phyloP scores from a whole-genome alignment of 2,797 vertebrate species.

The Sebastes melanostomus region DNA sequence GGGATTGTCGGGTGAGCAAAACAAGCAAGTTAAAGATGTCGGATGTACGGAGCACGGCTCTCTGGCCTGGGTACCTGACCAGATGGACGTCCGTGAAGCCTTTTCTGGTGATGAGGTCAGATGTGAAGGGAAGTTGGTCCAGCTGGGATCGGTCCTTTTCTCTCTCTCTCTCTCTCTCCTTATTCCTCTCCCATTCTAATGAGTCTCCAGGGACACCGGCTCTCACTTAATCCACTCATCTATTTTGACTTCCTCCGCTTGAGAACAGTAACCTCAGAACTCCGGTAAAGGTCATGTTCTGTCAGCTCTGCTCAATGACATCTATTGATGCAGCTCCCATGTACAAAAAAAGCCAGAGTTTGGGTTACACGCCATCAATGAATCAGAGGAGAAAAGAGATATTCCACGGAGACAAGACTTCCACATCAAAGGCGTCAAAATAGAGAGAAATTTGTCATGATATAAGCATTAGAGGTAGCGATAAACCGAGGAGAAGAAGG shows the following conservation, averaged over 20 bases:
- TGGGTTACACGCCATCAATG: constrained; percentile 45
- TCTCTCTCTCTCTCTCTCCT: constrained; percentile 23
- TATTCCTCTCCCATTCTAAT: constrained; percentile 79
- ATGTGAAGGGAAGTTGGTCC: constrained; percentile 82
- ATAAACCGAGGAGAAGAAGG: background rate
- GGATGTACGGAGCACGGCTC: fast-evolving
- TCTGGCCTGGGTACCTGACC: constrained; percentile 32
- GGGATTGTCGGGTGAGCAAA: background rate
- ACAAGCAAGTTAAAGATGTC: background rate
- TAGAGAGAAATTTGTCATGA: constrained; percentile 12
- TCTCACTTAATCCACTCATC: constrained; percentile 89
- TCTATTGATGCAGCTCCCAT: constrained; percentile 47
- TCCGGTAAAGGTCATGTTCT: constrained; percentile 69
- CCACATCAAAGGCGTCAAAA: constrained; percentile 25
- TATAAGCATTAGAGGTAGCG: background rate
- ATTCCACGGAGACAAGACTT: background rate
- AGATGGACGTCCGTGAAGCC: constrained; percentile 27
- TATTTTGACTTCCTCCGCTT: constrained; percentile 88
- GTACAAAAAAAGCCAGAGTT: constrained; percentile 25
- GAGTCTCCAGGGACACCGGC: constrained; percentile 89
- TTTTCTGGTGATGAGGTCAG: constrained; percentile 61
- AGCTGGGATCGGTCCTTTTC: constrained; percentile 84
- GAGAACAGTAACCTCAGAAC: constrained; percentile 75
- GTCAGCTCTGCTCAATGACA: constrained; percentile 61
- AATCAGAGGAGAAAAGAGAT: constrained; percentile 17